phyloP scores from a whole-genome alignment of 2,888 invertebrate species.

The Mesorhabditis sp. region DNA sequence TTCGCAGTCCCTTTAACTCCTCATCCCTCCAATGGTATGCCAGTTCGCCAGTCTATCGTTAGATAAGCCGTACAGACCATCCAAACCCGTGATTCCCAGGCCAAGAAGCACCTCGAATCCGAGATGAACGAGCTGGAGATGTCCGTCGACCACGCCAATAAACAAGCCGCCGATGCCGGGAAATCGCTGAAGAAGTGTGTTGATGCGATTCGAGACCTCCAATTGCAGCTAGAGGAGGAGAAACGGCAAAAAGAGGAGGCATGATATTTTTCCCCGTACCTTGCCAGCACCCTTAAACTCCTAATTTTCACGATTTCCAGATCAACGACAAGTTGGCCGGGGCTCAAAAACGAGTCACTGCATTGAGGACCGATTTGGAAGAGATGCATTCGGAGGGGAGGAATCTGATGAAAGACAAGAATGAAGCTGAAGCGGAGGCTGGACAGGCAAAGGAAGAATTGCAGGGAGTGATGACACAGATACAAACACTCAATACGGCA shows the following conservation, averaged over 20 bases:
- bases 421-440: slow-evolving; percentile 95
- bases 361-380: neutral
- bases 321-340: neutral
- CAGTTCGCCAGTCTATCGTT: no score
- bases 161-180: slow-evolving; percentile 66
- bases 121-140: slow-evolving; percentile 99
- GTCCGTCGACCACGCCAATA: slow-evolving; percentile 97
- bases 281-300: slow-evolving; percentile 61
- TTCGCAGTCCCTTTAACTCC: no score
- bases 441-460: slow-evolving; percentile 95
- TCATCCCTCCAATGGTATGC: no score
- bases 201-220: slow-evolving; percentile 77
- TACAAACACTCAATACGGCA: slow-evolving; percentile 56
- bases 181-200: slow-evolving; percentile 71
- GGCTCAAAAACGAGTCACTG: neutral
- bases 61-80: no score
- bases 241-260: slow-evolving; percentile 97
- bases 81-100: no score
- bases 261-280: no score
- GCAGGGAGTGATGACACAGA: slow-evolving; percentile 86
- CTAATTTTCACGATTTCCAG: neutral
- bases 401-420: slow-evolving; percentile 80
- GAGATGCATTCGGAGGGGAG: slow-evolving; percentile 64
- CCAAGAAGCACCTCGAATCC: slow-evolving; percentile 98
- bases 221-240: slow-evolving; percentile 79